Evolutionary conservation across 2,888 invertebrate genomes (phyloP).

Genomic region (Dysmachus trigonus): DNA sequence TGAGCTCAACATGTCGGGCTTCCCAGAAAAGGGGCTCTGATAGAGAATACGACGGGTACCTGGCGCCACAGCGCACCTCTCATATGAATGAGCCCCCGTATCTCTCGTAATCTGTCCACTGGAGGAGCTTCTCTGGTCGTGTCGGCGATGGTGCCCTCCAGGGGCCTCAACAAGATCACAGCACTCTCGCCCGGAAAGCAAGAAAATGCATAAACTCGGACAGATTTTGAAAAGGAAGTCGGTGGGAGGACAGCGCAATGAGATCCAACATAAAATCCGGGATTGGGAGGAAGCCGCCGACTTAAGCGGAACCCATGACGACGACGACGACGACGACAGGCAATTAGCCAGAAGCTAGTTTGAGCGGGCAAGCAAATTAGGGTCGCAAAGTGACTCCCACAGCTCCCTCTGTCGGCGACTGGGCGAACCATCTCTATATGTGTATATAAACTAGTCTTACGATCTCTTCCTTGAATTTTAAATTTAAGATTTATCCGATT

Average conservation of each 20-base stretch:
- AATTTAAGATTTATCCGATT: neutral
- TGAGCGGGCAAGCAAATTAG: neutral
- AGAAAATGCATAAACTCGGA: neutral
- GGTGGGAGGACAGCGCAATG: constrained; percentile 21
- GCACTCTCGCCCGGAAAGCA: neutral
- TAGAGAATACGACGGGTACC: neutral
- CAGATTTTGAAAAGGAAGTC: constrained; percentile 27
- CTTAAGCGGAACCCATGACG: neutral
- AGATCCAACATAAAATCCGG: neutral
- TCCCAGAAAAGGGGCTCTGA: neutral
- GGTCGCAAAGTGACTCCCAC: neutral
- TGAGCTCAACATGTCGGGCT: neutral
- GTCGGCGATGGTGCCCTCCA: neutral
- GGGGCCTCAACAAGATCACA: neutral
- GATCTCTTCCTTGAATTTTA: neutral
- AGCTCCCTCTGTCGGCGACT: neutral
- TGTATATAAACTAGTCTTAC: neutral
- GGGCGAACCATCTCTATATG: neutral
- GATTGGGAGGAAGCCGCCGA: neutral
- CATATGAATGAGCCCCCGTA: neutral
- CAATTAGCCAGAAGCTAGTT: constrained; percentile 21
- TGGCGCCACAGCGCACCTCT: neutral
- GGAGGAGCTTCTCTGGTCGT: neutral
- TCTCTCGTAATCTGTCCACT: neutral
- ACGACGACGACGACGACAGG: too few relatives aligned